These are phyloP conservation scores for Saccostrea glomerata DNA, from an alignment of 1,140 invertebrate genomes.

Conservation along the genomic window DNA sequence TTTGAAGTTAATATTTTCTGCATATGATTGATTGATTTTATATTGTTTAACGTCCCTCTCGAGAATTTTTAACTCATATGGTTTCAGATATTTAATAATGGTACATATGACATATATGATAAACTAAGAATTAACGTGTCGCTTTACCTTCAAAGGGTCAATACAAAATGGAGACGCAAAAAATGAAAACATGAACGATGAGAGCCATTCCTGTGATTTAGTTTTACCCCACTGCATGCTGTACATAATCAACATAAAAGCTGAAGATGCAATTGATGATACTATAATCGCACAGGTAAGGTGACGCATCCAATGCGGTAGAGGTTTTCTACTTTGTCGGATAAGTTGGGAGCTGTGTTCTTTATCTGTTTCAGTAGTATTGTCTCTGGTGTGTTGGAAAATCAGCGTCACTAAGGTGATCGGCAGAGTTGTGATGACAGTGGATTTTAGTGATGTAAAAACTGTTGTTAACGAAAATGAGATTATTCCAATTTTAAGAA, in stretches of 20 bases:
- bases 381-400: conserved; percentile 61
- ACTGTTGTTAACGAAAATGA: conserved; percentile 57
- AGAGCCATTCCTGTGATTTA: conserved; percentile 69
- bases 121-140: too few species aligned
- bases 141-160: conserved; percentile 69
- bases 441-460: conserved; percentile 49
- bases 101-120: background rate
- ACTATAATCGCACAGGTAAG: conserved; percentile 65
- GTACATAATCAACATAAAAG: conserved; percentile 65
- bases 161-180: conserved; percentile 64
- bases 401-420: conserved; percentile 55
- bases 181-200: conserved; percentile 67
- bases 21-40: too few species aligned
- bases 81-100: background rate
- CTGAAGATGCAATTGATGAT: conserved; percentile 48
- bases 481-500: conserved; percentile 55
- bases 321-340: conserved; percentile 31
- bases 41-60: too few species aligned
- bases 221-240: conserved; percentile 67
- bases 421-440: conserved; percentile 48
- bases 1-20: too few species aligned
- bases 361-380: background rate
- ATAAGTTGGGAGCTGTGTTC: background rate
- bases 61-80: too few species aligned
- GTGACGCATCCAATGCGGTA: conserved; percentile 67